Conservation (phyloP, 2,888 invertebrate genomes). For the Micoletzkya japonica region DNA sequence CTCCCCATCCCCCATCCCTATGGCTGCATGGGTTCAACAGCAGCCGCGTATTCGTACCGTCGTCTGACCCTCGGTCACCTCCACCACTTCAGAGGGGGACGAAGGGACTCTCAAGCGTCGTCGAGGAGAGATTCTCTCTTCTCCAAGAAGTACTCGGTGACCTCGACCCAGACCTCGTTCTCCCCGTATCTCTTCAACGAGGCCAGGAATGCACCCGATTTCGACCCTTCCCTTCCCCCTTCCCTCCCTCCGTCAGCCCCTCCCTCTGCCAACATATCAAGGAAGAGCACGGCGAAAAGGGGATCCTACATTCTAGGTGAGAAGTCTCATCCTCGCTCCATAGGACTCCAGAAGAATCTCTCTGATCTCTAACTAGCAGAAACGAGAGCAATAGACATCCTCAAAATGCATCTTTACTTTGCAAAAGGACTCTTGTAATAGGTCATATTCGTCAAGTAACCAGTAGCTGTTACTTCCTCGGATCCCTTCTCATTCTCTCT, state of each 20-base stretch:
- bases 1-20: neutral
- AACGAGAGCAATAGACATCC: too few relatives aligned
- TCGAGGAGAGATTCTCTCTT: too few relatives aligned
- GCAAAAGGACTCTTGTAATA: too few relatives aligned
- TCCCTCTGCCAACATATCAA: slow-evolving; percentile 18
- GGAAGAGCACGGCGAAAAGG: slow-evolving; percentile 7
- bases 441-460: too few relatives aligned
- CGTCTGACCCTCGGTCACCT: slow-evolving; percentile 45
- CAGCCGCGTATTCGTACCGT: slow-evolving; percentile 49
- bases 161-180: slow-evolving; percentile 18
- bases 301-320: slow-evolving; percentile 29
- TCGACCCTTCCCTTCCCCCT: slow-evolving; percentile 41
- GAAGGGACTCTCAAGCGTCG: slow-evolving; percentile 12
- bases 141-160: slow-evolving; percentile 11
- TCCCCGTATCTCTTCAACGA: slow-evolving; percentile 2
- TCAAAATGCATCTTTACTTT: too few relatives aligned
- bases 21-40: slow-evolving; percentile 47
- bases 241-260: slow-evolving; percentile 35
- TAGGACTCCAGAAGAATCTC: neutral
- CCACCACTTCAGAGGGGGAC: slow-evolving; percentile 27
- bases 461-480: too few relatives aligned
- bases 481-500: neutral
- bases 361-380: neutral
- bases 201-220: slow-evolving; percentile 1
- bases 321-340: too few relatives aligned